Evolutionary conservation across 2,888 invertebrate species (phyloP).

Genomic region (Eugnorisma glareosa): DNA sequence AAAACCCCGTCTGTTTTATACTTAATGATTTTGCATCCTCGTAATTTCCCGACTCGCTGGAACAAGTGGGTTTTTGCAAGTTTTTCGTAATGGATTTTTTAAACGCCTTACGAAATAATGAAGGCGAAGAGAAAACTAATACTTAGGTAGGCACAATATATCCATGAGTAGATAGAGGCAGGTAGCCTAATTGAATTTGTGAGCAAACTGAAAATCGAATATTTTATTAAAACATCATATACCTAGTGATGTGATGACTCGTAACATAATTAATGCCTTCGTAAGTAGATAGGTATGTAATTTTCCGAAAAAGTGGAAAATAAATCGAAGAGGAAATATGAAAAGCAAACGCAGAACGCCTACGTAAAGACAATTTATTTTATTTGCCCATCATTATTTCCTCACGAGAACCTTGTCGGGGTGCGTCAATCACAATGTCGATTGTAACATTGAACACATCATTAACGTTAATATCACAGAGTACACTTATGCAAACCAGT

Average conservation of each 20-base stretch:
- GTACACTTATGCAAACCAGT: constrained; percentile 5
- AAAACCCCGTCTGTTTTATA: constrained; percentile 24
- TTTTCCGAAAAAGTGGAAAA: not conserved
- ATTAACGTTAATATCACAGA: constrained; percentile 15
- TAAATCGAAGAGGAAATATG: not conserved
- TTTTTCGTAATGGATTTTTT: constrained; percentile 4
- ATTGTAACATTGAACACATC: constrained; percentile 36
- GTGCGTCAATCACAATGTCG: constrained; percentile 34
- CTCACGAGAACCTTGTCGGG: constrained; percentile 23
- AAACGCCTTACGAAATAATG: constrained; percentile 15
- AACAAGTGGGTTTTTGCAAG: constrained; percentile 3
- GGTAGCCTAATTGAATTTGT: not conserved
- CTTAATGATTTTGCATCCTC: constrained; percentile 26
- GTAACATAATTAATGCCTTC: not conserved
- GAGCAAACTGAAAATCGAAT: not conserved
- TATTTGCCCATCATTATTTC: constrained; percentile 45
- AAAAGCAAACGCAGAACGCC: not conserved
- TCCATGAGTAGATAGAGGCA: not conserved
- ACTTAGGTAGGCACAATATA: too few species aligned
- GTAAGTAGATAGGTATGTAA: not conserved
- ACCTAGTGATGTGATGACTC: not conserved
- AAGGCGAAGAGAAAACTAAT: constrained; percentile 3
- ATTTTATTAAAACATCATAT: not conserved
- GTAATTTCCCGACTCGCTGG: constrained; percentile 18
- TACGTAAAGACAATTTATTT: constrained; percentile 18